These are phyloP conservation scores for Lasioglossum villosulum DNA, from an alignment of 2,888 invertebrate species.

Conservation along the genomic window DNA sequence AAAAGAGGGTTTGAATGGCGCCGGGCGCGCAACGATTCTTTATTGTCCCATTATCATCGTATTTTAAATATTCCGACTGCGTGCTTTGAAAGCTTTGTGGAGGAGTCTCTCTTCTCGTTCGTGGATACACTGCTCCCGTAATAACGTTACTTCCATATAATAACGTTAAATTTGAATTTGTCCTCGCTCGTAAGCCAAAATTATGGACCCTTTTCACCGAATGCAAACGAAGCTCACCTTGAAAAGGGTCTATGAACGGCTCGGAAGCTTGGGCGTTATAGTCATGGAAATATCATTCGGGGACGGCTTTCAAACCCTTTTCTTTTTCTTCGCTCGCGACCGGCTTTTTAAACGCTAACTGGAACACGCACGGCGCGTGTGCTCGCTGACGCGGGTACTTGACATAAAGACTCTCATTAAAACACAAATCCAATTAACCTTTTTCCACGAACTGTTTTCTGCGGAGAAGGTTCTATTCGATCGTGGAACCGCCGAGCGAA, in stretches of 20 bases:
- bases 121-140: conserved; percentile 31
- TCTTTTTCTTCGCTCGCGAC: conserved; percentile 39
- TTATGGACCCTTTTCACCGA: conserved; percentile 66
- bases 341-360: conserved; percentile 35
- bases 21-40: not conserved
- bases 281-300: conserved; percentile 66
- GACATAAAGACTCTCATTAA: conserved; percentile 5
- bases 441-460: not conserved
- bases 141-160: conserved; percentile 63
- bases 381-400: not conserved
- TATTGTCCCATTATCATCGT: conserved; percentile 32
- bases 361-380: conserved; percentile 45
- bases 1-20: conserved; percentile 33
- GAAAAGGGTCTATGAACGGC: conserved; percentile 62
- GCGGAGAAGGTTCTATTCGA: not conserved
- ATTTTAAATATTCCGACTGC: conserved; percentile 44
- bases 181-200: conserved; percentile 58
- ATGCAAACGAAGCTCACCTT: conserved; percentile 65
- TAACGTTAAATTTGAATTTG: conserved; percentile 66
- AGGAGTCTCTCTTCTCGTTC: conserved; percentile 34
- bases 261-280: conserved; percentile 58
- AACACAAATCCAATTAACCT: conserved; percentile 2
- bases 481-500: not conserved
- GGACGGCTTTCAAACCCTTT: conserved; percentile 55
- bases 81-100: conserved; percentile 25